Base-by-base conservation (phyloP, 1,140 invertebrate genomes). In the Thaumatotibia leucotreta region DNA sequence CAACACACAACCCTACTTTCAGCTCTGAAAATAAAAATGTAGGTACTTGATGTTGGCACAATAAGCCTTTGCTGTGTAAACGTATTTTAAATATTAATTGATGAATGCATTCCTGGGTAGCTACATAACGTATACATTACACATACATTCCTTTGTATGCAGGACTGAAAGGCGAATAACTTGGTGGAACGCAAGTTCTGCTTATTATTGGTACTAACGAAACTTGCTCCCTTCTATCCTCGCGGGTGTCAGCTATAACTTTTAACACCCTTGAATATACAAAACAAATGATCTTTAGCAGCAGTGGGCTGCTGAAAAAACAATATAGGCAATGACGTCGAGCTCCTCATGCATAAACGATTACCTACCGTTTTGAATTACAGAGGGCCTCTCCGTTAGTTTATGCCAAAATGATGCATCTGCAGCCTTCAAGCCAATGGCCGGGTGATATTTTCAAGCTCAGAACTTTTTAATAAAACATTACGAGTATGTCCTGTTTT, bases 381-480 rank as follows among this genome's bases (percentile, higher is more conserved):
- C 17, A 22, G 27, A 29, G 39, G 58, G 58, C 17, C 45, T 17
- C 52, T 27, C 24, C 27, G 65, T 24, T 62, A 65, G 4, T 65
- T 74, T 66, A 70, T 72, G 63, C 62, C 63, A 64, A 70, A 67
- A 68, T 63, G 23, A 50, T 50, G 66, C 63, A 68, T 66, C 61
- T 69, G 67, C 65, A 71, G 66, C 50, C 27, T 52, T 39, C 31
- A 66, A 69, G 63, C 11, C 64, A 69, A 71, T 50, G 69, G 67
- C 65, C 67, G 61, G 39, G 33, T 67, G 66, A 67, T 70, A 67
- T 58, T 64, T 67, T 67, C 66, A 63, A 67, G 61, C 61, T 58
- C 23, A 17, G 35, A 17, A 61, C 50, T 68, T 31, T 72, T 72
- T 68, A 70, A 72, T 75, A 66, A 74, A 71, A 74, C 65, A 72